Evolutionary conservation across 2,888 invertebrate species (phyloP).

Genomic region (Trichogramma dendrolimi): DNA sequence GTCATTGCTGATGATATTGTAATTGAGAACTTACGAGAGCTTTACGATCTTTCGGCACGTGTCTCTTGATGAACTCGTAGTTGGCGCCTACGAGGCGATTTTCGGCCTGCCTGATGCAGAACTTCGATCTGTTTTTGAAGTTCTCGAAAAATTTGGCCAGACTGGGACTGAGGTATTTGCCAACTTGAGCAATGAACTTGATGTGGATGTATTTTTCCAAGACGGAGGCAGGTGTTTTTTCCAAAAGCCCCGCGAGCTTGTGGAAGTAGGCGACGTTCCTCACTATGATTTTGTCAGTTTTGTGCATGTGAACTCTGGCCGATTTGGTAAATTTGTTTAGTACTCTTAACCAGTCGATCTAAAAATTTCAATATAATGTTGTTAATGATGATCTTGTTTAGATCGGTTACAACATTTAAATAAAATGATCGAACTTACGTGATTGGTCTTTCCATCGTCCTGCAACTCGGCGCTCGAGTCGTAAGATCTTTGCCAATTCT

Average conservation of each 20-base stretch:
- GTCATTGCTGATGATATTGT: no score
- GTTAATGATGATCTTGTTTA: background rate
- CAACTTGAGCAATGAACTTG: slow-evolving; percentile 22
- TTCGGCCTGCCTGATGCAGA: slow-evolving; percentile 23
- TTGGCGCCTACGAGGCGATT: slow-evolving; percentile 20
- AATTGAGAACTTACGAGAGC: slow-evolving; percentile 17
- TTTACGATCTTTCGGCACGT: slow-evolving; percentile 22
- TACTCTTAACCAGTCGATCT: slow-evolving; percentile 21
- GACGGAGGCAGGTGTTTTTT: slow-evolving; percentile 14
- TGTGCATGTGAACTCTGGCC: slow-evolving; percentile 4
- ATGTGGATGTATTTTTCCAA: slow-evolving; percentile 23
- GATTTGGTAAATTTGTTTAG: slow-evolving; percentile 1
- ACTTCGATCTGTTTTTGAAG: slow-evolving; percentile 18
- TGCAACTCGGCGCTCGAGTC: background rate
- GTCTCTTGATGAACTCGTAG: slow-evolving; percentile 22
- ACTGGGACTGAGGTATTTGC: slow-evolving; percentile 22
- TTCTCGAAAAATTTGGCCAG: slow-evolving; percentile 20
- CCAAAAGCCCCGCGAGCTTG: slow-evolving; percentile 14
- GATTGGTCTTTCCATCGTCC: slow-evolving; percentile 4
- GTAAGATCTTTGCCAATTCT: slow-evolving; percentile 19
- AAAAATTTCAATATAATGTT: slow-evolving; percentile 3
- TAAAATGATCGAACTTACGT: background rate
- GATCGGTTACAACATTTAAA: background rate
- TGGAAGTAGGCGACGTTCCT: slow-evolving; percentile 18
- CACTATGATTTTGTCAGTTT: slow-evolving; percentile 8